A percentile compares a stretch with the other conserved stretches of the same genome.
Conservation (phyloP, 2,888 invertebrate genomes). For the Osedax frankpressi region DNA sequence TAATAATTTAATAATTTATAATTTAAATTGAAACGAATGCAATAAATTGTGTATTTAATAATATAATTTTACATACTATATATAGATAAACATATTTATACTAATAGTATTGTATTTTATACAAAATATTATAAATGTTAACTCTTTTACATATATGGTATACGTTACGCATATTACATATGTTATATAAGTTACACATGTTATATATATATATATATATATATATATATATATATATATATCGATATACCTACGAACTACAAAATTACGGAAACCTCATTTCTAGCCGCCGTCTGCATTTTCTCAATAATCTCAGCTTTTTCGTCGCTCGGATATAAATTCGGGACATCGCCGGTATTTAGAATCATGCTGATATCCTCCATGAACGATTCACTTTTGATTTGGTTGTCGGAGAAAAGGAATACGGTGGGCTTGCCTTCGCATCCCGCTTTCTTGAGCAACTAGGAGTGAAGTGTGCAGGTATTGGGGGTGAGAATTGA, state of each 20-base stretch:
- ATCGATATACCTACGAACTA: conserved; percentile 1
- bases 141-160: too few species aligned
- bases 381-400: conserved; percentile 47
- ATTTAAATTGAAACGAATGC: too few species aligned
- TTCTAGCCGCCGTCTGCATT: conserved; percentile 43
- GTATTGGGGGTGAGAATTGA: too few species aligned
- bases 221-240: not conserved
- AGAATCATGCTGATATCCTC: conserved; percentile 48
- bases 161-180: too few species aligned
- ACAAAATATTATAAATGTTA: too few species aligned
- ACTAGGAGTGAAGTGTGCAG: too few species aligned
- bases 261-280: conserved; percentile 42
- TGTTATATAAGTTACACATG: too few species aligned
- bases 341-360: conserved; percentile 48
- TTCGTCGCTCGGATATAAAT: conserved; percentile 46
- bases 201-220: not conserved
- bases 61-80: too few species aligned
- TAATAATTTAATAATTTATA: too few species aligned
- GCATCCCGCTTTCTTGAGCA: conserved; percentile 43
- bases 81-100: too few species aligned
- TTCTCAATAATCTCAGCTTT: conserved; percentile 48
- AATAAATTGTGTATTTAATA: too few species aligned
- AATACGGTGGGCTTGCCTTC: conserved; percentile 46
- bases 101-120: too few species aligned
- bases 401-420: conserved; percentile 47